Conservation (phyloP, 1,140 invertebrate genomes). For the Macrosteles quadrilineatus region DNA sequence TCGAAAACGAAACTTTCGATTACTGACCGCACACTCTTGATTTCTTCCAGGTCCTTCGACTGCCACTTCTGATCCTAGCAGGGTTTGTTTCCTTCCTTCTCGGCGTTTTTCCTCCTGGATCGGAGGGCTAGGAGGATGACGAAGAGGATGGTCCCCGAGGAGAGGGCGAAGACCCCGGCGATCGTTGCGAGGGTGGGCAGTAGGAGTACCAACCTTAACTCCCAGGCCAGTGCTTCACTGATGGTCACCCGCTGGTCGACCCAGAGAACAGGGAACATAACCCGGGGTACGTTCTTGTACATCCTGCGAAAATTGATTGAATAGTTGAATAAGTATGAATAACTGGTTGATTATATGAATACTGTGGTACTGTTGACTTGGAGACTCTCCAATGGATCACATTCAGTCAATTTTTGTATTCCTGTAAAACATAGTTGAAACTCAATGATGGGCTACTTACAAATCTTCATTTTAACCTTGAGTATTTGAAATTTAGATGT, state of each 20-base stretch:
- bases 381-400: background rate
- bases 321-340: conserved; percentile 6
- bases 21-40: no score
- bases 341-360: conserved; percentile 18
- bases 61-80: no score
- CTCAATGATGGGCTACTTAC: background rate
- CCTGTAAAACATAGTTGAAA: background rate
- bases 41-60: no score
- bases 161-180: background rate
- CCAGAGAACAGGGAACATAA: conserved; percentile 77
- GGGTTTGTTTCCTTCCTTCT: background rate
- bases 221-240: conserved; percentile 53
- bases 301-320: conserved; percentile 53
- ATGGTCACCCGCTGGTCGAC: conserved; percentile 68
- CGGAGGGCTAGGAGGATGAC: background rate
- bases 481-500: background rate
- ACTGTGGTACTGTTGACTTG: conserved; percentile 7
- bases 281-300: conserved; percentile 64
- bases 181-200: background rate
- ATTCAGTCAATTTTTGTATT: background rate
- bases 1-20: no score
- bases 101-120: background rate
- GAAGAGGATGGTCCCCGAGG: background rate
- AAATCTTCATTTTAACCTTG: background rate
- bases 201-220: conserved; percentile 43